A percentile compares a stretch with the other conserved stretches of the same genome.
phyloP scores from a whole-genome alignment of 1,140 invertebrate genomes.

The Saccostrea glomerata region DNA sequence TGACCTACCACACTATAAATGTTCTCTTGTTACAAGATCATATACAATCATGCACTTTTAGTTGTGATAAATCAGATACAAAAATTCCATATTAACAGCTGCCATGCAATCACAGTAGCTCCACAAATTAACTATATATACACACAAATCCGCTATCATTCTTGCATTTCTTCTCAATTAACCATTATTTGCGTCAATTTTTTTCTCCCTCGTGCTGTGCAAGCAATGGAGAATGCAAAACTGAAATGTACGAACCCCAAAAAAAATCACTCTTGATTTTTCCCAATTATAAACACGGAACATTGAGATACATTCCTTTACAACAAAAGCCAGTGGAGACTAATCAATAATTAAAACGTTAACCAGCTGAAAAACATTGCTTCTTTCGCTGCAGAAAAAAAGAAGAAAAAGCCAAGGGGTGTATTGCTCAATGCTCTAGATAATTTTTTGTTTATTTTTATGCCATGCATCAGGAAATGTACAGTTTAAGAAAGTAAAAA shows the following conservation, averaged over 20 bases:
- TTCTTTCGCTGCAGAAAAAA: not conserved
- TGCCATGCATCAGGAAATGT: not conserved
- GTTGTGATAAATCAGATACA: no score
- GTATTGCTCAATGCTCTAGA: not conserved
- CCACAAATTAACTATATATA: no score
- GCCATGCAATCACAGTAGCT: no score
- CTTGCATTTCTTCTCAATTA: not conserved
- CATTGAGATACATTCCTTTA: not conserved
- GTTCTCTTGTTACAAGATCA: no score
- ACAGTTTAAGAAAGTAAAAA: not conserved
- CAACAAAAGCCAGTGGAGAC: not conserved
- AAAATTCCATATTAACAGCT: no score
- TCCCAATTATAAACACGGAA: not conserved
- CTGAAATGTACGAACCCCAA: not conserved
- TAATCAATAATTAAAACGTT: not conserved
- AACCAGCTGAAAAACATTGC: not conserved
- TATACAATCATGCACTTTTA: no score
- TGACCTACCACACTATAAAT: no score
- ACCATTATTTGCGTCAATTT: not conserved
- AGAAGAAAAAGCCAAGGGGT: not conserved
- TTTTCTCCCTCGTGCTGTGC: not conserved
- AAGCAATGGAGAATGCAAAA: not conserved
- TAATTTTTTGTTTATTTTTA: conserved; percentile 5
- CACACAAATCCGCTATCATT: not conserved
- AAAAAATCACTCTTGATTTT: not conserved